Percentiles rank a stretch among this genome's conserved stretches.
Evolutionary conservation across 2,113 vertebrate genomes (phyloP).

Genomic region (Psittacus erithacus): DNA sequence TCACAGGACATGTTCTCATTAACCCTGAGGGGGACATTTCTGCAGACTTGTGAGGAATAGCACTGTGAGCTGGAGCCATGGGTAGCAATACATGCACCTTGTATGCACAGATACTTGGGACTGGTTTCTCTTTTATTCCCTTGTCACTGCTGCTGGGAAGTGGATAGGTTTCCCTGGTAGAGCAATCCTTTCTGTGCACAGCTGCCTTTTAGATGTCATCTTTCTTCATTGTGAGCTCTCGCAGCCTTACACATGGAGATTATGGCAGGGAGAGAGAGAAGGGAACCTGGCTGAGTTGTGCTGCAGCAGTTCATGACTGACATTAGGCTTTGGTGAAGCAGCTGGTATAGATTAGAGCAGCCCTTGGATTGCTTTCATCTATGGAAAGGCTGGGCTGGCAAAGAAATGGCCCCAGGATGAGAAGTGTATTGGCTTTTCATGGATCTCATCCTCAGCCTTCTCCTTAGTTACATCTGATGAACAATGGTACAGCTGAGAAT

Average conservation of each 20-base stretch:
- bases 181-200: background rate
- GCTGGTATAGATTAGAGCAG: constrained; percentile 37
- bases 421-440: constrained; percentile 19
- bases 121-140: background rate
- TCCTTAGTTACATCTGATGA: constrained; percentile 44
- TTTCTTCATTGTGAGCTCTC: fast-evolving
- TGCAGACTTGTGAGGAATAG: background rate
- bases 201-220: background rate
- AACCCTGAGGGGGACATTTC: background rate
- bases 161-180: background rate
- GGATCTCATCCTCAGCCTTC: constrained; percentile 26
- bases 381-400: constrained; percentile 37
- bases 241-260: fast-evolving
- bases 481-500: constrained; percentile 61
- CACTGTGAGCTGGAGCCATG: background rate
- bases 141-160: background rate
- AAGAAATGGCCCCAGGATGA: constrained; percentile 39
- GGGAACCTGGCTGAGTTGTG: background rate
- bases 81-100: background rate
- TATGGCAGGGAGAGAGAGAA: background rate
- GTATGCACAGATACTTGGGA: background rate
- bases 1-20: background rate
- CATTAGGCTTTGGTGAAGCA: background rate
- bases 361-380: constrained; percentile 44
- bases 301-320: background rate